These are phyloP conservation scores for Leptobrachium ailaonicum DNA, from an alignment of 2,113 vertebrate species.

Conservation along the genomic window DNA sequence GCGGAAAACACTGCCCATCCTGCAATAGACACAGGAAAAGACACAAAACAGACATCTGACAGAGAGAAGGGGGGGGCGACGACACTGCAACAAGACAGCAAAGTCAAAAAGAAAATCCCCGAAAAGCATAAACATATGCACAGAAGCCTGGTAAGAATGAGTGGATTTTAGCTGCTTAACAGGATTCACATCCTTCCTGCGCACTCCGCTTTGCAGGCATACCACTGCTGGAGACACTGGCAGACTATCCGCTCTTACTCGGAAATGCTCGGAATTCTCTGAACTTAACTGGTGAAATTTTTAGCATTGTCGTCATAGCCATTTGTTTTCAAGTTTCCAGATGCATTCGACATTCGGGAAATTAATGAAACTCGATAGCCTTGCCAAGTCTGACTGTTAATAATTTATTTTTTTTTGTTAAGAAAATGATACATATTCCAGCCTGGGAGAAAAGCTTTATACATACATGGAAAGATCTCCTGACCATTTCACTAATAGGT, in stretches of 20 bases:
- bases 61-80: neutral
- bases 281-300: neutral
- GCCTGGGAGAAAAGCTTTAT: neutral
- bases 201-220: neutral
- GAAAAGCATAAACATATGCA: neutral
- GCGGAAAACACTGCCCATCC: slow-evolving; percentile 37
- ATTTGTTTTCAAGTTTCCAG: neutral
- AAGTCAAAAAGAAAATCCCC: neutral
- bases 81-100: no score
- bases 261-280: slow-evolving; percentile 3
- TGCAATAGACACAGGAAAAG: slow-evolving; percentile 26
- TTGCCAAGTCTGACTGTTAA: neutral
- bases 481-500: no score
- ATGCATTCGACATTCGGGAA: neutral
- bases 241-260: neutral
- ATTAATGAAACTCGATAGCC: neutral
- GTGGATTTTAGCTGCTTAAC: neutral
- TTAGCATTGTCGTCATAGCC: neutral
- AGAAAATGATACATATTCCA: neutral
- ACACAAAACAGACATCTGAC: neutral
- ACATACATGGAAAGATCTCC: neutral
- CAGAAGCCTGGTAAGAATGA: no score
- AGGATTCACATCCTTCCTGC: neutral
- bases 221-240: neutral
- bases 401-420: neutral